Conservation (phyloP, 1,140 invertebrate genomes). For the Apolygus lucorum region DNA sequence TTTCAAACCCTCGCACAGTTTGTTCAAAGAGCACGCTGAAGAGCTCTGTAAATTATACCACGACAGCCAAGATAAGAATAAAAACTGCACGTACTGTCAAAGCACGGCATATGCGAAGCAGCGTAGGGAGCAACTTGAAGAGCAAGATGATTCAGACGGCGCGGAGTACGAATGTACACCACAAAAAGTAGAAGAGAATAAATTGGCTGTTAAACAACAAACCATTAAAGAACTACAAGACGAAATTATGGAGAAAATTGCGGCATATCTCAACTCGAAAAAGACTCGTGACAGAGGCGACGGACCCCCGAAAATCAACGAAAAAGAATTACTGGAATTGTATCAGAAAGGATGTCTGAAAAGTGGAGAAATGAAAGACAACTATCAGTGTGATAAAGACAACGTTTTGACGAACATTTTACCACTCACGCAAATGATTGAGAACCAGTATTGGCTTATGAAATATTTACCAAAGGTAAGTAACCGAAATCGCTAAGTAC, state of each 20-base stretch:
- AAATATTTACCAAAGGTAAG: neutral
- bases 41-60: neutral
- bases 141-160: neutral
- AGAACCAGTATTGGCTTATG: neutral
- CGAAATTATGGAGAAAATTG: neutral
- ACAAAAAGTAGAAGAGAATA: too few relatives aligned
- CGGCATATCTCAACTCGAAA: neutral
- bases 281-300: neutral
- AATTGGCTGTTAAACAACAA: too few relatives aligned
- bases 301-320: neutral
- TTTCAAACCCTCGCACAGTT: too few relatives aligned
- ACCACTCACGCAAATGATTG: neutral
- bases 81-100: neutral
- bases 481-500: neutral
- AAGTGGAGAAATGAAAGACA: neutral
- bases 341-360: neutral
- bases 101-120: neutral
- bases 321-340: neutral
- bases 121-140: neutral
- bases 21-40: too few relatives aligned
- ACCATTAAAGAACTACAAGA: neutral
- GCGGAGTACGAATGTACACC: neutral
- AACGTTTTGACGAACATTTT: neutral
- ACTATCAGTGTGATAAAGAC: neutral
- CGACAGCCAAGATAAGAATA: neutral